phyloP scores from a whole-genome alignment of 2,888 invertebrate genomes.

The Cephus spinipes region DNA sequence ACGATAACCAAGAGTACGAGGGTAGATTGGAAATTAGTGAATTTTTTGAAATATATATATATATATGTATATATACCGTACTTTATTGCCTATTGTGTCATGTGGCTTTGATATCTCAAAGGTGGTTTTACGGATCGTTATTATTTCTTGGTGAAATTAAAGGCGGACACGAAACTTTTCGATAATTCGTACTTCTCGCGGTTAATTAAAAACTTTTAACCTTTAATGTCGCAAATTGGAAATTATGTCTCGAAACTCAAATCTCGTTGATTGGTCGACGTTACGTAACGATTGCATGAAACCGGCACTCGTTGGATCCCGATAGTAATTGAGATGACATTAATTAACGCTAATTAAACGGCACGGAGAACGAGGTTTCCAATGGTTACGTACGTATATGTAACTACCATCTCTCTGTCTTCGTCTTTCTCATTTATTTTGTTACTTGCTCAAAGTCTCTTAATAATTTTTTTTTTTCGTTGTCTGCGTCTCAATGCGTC shows the following conservation, averaged over 20 bases:
- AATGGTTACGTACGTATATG: background rate
- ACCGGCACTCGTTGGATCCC: background rate
- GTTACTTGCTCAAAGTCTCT: background rate
- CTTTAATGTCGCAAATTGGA: background rate
- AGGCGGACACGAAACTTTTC: background rate
- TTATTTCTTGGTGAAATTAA: background rate
- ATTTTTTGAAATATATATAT: background rate
- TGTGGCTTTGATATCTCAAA: background rate
- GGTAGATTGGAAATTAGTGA: constrained; percentile 30
- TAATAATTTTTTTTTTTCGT: background rate
- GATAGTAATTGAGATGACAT: background rate
- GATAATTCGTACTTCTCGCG: background rate
- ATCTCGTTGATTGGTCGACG: background rate
- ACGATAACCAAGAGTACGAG: constrained; percentile 33
- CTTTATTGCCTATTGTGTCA: background rate
- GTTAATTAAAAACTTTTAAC: background rate
- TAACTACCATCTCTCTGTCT: background rate
- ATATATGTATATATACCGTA: background rate
- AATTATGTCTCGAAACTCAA: background rate
- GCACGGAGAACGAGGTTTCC: background rate
- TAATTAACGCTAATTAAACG: background rate
- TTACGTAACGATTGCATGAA: background rate
- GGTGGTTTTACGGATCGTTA: background rate
- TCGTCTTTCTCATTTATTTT: background rate
- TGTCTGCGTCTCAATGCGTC: background rate